Base-by-base conservation (phyloP, 2,888 invertebrate genomes). In the Neocrepidodera transversa region DNA sequence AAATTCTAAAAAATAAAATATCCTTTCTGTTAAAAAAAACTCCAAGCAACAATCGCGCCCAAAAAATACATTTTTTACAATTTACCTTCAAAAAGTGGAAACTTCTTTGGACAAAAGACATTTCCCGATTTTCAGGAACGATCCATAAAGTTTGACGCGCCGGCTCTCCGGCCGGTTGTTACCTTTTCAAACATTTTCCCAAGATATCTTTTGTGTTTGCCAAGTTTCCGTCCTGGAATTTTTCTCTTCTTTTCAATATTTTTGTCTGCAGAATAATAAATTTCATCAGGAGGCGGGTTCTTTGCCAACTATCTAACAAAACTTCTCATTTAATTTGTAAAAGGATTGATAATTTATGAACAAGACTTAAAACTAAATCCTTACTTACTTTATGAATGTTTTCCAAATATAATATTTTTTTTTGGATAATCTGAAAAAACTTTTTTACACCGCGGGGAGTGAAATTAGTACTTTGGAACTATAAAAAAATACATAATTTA, bases 1-100 rank as follows among this genome's bases (percentile, higher is more conserved):
- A 43, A 26, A 18, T 43, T 7, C 43, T 26, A 14, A 28, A 28
- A 28, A 28, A 30, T 17, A 51, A 51, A 40, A 30, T 16, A 51
- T 28, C 30, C 17, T 26, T n/a, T n/a, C n/a, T n/a, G n/a, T n/a
- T 13, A 18, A 26, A 48, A 35, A 48, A 48, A 48, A 48, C 35
- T 32, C 38, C 38, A 17, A 10, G 26, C 51, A 28, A 51, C 40
- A 40, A 40, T 51, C 51, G 23, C 28, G 51, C 40, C 51, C 42
- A 54, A 54, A 54, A n/a, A n/a, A n/a, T n/a, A 45, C 54, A 54
- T 47, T 54, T 54, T 54, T 54, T 54, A 47, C 54, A 36, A 35
- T 54, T 53, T 45, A 45, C 54, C n/a, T n/a, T 54, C 18, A 26
- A 13, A 14, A 43, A 43, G 10, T 23, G 32, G 53, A n/a, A n/a